Base-by-base conservation (phyloP, 64 coral and sea anemone species). In the Stichodactyla mertensii region DNA sequence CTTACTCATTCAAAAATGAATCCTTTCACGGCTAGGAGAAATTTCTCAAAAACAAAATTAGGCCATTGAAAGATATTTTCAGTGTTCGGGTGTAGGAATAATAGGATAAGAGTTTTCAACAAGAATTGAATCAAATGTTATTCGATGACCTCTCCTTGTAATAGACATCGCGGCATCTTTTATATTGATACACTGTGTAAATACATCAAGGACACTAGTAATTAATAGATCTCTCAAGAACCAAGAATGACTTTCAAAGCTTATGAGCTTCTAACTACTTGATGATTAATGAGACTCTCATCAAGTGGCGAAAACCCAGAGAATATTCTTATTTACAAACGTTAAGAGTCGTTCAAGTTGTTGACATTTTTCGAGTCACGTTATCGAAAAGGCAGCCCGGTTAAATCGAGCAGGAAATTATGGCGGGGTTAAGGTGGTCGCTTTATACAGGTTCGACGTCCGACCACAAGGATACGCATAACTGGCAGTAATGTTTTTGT, bases 111-210 rank as follows among this genome's bases (percentile, higher is more conserved):
- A 36, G 69, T 36, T 74, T 74, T 74, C 69, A 74, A 31, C 69
- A 27, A 27, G 69, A 74, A 28, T 69, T 69, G 64, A 9, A 69
- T 69, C 5, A 69, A 69, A n/a, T 69, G n/a, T 69, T 69, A 24
- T 24, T 22, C 64, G n/a, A 69, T 74, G 69, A 13, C 69, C 69
- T 31, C 69, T 74, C 5, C 14, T 4, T 74, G 24, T 31, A 74
- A 27, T 31, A 31, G 69, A 74, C 69, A 74, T 74, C 24, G 24
- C 69, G 69, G 69, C 69, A 74, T 74, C 69, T 74, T 0, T 74
- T 8, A 74, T 74, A 74, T 74, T 74, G 69, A 74, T 74, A 74
- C 69, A 27, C 69, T 74, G 69, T 31, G 8, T 23, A 74, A 74
- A 74, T 24, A 70, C 19, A 70, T 22, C 66, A 70, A 70, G 66